A percentile compares a stretch with the other conserved stretches of the same genome.
Conservation (phyloP, 2,113 vertebrate genomes). For the Acanthisitta chloris region DNA sequence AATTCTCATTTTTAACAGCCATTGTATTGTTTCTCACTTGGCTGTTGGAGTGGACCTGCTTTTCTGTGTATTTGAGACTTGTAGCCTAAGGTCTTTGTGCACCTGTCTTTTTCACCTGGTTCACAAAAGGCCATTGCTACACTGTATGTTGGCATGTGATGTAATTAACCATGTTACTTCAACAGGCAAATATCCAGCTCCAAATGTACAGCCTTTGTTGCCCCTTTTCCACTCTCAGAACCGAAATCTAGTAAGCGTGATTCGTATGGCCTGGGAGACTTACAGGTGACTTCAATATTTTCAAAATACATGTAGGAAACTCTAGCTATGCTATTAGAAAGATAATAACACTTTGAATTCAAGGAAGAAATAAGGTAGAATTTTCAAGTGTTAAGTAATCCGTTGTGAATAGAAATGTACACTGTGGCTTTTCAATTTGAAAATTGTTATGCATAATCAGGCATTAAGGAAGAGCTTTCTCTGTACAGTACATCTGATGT, state of each 20-base stretch:
- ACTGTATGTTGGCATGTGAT: not conserved
- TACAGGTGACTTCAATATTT: slow-evolving; percentile 66
- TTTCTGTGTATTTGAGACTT: not conserved
- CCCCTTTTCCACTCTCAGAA: slow-evolving; percentile 21
- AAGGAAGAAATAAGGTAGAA: not conserved
- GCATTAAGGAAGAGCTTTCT: not conserved
- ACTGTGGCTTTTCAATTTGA: not conserved
- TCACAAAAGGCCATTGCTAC: not conserved
- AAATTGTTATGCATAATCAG: not conserved
- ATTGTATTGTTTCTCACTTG: not conserved
- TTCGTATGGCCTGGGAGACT: not conserved
- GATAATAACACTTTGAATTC: not conserved
- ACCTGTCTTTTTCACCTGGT: not conserved
- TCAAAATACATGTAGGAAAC: not conserved
- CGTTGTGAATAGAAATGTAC: not conserved
- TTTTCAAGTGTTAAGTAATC: not conserved
- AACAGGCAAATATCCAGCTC: slow-evolving; percentile 60
- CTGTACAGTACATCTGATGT: not conserved
- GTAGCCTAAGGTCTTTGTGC: not conserved
- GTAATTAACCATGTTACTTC: slow-evolving; percentile 28
- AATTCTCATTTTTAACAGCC: not conserved
- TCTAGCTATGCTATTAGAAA: not conserved
- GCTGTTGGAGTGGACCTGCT: not conserved
- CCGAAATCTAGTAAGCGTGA: slow-evolving; percentile 51
- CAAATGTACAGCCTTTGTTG: slow-evolving; percentile 25